Evolutionary conservation across 2,797 vertebrate genomes (phyloP).

Genomic region (Emys orbicularis): DNA sequence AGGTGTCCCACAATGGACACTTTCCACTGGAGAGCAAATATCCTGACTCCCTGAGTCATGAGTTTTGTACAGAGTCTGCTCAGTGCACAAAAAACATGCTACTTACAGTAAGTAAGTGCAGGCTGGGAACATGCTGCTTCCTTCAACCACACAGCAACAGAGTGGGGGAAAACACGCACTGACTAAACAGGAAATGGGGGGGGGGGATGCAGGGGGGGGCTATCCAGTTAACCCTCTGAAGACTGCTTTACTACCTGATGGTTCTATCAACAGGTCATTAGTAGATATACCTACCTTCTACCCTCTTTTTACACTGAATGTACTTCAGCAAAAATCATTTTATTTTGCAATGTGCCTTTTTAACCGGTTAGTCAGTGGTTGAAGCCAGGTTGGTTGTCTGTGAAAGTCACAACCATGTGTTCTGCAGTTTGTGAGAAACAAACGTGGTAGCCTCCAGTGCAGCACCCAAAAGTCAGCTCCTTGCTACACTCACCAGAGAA

Average conservation of each 20-base stretch:
- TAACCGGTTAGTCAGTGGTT: rapidly evolving
- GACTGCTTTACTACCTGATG: background rate
- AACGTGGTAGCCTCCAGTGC: background rate
- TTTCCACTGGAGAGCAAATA: background rate
- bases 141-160: background rate
- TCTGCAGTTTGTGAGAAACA: background rate
- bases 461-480: background rate
- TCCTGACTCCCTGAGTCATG: rapidly evolving
- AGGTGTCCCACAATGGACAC: background rate
- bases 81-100: background rate
- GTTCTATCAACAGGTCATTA: background rate
- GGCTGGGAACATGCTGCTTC: background rate
- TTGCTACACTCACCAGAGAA: background rate
- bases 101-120: background rate
- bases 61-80: background rate
- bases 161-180: background rate
- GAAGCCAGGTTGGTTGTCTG: background rate
- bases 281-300: rapidly evolving
- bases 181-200: background rate
- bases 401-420: background rate
- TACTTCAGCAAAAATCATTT: background rate
- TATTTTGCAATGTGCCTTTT: background rate
- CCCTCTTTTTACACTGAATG: background rate
- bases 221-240: background rate
- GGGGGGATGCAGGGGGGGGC: background rate